Base-by-base conservation (phyloP, 2,888 invertebrate species). In the Minunthozetes semirufus region DNA sequence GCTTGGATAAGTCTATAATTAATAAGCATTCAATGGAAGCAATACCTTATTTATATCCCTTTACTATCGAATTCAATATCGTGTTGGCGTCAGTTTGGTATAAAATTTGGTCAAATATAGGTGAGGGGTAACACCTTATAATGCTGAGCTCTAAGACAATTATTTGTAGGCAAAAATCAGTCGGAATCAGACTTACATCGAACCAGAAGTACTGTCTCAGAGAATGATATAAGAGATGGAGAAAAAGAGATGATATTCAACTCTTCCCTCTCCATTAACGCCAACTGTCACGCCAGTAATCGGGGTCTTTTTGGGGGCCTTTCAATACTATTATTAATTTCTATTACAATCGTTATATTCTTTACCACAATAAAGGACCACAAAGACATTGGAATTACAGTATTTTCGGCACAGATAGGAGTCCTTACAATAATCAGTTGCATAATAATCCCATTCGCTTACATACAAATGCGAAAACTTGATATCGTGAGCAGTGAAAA, bases 1-100 rank as follows among this genome's bases (percentile, higher is more conserved):
- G 76, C 42, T 19, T 33, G 33, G 22, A n/a, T 48, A 53, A 72
- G 19, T 75, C 76, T n/a, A 66, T 70, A 19, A 27, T 70, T 1
- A 73, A 59, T 29, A 74, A 59, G 46, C 48, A 77, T 13, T 77
- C 78, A 1, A 46, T 78, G 73, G 74, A 76, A 59, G 78, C 78
- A 15, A 74, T 79, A 13, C 79, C 79, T 15, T 91, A 91, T 81
- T 84, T 92, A 19, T 91, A 89, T 80, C 91, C 91, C 0, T 91
- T 91, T 82, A 89, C 88, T 78, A 89, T 91, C 38, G 89, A 91
- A 82, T 91, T 89, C 83, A 90, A 89, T 82, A 89, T 91, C 80
- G 86, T 91, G 76, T 88, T 90, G 87, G 90, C 90, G 79, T 90
- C 89, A 25, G 86, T 90, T 29, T 87, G 89, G 89, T 89, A 88